phyloP scores from a whole-genome alignment of 2,888 invertebrate species.

The Pristionchus exspectatus region DNA sequence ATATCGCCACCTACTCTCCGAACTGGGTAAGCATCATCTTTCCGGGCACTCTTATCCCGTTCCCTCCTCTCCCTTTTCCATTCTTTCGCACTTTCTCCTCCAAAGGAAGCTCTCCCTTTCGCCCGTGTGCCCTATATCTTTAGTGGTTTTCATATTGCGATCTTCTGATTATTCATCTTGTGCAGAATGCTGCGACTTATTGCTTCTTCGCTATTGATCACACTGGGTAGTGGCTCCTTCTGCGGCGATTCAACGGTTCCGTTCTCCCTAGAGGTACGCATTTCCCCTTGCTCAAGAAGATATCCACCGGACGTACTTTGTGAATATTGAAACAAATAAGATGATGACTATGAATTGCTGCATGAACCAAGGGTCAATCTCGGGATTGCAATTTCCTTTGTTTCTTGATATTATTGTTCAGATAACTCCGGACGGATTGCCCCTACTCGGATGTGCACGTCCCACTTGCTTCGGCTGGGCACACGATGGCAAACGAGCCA shows the following conservation, averaged over 20 bases:
- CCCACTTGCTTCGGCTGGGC: constrained; percentile 76
- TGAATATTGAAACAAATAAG: too few relatives aligned
- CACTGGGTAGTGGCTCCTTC: constrained; percentile 58
- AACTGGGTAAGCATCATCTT: not conserved
- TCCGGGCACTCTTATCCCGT: not conserved
- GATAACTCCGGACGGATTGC: constrained; percentile 66
- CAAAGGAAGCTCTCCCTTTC: not conserved
- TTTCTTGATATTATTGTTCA: constrained; percentile 44
- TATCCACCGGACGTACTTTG: too few relatives aligned
- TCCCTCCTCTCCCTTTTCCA: not conserved
- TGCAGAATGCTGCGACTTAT: not conserved
- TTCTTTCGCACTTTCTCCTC: not conserved
- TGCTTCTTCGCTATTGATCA: not conserved
- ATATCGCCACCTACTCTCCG: not conserved
- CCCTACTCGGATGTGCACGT: constrained; percentile 71
- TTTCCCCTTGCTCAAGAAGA: too few relatives aligned
- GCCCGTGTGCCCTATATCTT: not conserved
- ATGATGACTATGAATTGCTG: too few relatives aligned
- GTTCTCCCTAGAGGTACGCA: constrained; percentile 67
- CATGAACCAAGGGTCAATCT: not conserved
- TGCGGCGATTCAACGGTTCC: constrained; percentile 70
- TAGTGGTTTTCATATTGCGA: too few relatives aligned
- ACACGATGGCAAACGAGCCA: constrained; percentile 62
- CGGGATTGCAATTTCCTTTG: too few relatives aligned
- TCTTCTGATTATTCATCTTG: not conserved